phyloP scores from a whole-genome alignment of 2,113 vertebrate genomes.

The Siniperca chuatsi region DNA sequence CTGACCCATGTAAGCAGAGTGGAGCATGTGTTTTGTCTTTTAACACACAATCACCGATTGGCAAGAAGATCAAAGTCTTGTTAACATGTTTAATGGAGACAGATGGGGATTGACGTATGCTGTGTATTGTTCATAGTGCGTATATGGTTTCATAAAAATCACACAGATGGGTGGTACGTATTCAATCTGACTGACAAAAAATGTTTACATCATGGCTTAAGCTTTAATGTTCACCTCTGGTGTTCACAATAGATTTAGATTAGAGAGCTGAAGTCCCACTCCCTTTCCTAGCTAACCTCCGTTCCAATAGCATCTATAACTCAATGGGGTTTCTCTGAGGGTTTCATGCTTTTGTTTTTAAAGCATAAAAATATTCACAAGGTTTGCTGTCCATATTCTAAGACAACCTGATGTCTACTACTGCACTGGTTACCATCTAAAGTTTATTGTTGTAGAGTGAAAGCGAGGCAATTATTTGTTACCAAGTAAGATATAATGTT shows the following conservation, averaged over 20 bases:
- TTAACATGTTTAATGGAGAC: constrained; percentile 67
- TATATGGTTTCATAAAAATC: constrained; percentile 48
- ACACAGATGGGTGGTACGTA: constrained; percentile 39
- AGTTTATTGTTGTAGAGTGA: background rate
- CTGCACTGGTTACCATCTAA: no score
- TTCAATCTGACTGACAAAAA: constrained; percentile 27
- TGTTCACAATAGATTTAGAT: constrained; percentile 8
- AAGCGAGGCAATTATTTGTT: background rate
- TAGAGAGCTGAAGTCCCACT: background rate
- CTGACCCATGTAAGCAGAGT: constrained; percentile 51
- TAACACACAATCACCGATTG: constrained; percentile 71
- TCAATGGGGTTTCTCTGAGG: background rate
- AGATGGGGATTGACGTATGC: constrained; percentile 54
- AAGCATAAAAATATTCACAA: background rate
- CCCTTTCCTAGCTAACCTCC: background rate
- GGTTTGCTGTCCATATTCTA: background rate
- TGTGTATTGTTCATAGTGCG: constrained; percentile 43
- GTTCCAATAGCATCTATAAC: background rate
- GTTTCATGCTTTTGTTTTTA: background rate
- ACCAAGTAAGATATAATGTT: background rate
- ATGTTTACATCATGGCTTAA: constrained; percentile 28
- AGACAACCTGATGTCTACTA: background rate
- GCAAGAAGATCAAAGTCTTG: constrained; percentile 68
- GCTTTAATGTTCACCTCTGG: constrained; percentile 27
- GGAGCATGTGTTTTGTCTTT: constrained; percentile 67